Percentiles rank a stretch among this genome's conserved stretches.
phyloP scores from a whole-genome alignment of 2,888 invertebrate species.

The Drosophila multiciliata region DNA sequence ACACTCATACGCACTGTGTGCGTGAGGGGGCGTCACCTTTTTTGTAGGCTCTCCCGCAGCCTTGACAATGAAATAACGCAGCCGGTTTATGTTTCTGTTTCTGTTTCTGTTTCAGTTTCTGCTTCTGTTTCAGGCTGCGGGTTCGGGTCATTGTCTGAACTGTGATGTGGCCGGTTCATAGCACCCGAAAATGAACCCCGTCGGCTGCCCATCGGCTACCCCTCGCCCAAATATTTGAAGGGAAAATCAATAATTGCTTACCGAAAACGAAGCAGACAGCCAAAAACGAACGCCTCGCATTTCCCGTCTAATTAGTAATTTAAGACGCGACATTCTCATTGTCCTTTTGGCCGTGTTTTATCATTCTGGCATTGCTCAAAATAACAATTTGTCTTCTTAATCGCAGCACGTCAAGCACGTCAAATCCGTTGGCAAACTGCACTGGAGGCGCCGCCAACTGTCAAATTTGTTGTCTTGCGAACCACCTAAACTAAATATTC shows the following conservation, averaged over 20 bases:
- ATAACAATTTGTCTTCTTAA: constrained; percentile 78
- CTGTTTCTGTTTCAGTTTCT: constrained; percentile 17
- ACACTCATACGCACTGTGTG: constrained; percentile 27
- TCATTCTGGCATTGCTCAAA: constrained; percentile 66
- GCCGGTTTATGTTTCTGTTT: constrained; percentile 33
- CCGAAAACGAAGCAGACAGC: constrained; percentile 9
- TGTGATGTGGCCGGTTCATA: constrained; percentile 39
- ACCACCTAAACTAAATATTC: background rate
- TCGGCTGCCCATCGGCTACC: background rate
- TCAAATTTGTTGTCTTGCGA: constrained; percentile 61
- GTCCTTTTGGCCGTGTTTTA: constrained; percentile 29
- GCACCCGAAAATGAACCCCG: constrained; percentile 26
- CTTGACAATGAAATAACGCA: constrained; percentile 57
- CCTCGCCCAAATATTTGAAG: background rate
- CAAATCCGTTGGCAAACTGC: constrained; percentile 5
- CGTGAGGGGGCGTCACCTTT: constrained; percentile 43
- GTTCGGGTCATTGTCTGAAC: constrained; percentile 53
- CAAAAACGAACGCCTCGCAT: constrained; percentile 16
- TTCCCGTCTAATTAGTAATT: constrained; percentile 66
- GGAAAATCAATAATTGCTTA: constrained; percentile 60
- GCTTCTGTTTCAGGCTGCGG: background rate
- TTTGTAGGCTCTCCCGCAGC: constrained; percentile 24
- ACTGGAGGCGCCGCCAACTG: constrained; percentile 37
- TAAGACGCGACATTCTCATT: constrained; percentile 43
- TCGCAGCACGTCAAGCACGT: constrained; percentile 60